Evolutionary conservation across 1,140 invertebrate genomes (phyloP).

Genomic region (Calephelis nemesis): DNA sequence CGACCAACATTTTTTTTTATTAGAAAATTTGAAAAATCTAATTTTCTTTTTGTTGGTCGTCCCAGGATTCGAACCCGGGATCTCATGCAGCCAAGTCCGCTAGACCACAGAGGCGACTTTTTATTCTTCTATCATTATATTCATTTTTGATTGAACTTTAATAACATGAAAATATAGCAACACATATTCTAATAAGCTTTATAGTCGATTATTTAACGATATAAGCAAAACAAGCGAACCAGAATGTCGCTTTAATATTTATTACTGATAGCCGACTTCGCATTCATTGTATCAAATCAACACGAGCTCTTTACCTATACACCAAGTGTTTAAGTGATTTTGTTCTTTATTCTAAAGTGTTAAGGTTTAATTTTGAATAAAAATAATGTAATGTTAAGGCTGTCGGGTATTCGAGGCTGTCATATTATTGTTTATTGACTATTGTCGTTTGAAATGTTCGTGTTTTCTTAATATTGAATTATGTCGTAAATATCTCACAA

Average conservation of each 20-base stretch:
- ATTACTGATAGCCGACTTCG: not conserved
- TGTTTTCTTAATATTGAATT: conserved; percentile 16
- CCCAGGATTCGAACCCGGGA: too few relatives aligned
- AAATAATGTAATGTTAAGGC: not conserved
- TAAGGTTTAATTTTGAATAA: not conserved
- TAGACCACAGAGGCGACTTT: too few relatives aligned
- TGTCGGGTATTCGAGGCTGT: conserved; percentile 1
- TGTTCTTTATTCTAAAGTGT: not conserved
- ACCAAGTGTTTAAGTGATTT: not conserved
- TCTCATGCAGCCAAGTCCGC: too few relatives aligned
- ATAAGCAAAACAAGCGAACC: not conserved
- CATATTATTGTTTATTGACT: conserved; percentile 17
- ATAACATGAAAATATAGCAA: too few relatives aligned
- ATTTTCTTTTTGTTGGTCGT: too few relatives aligned
- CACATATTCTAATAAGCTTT: too few relatives aligned
- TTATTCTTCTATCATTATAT: too few relatives aligned
- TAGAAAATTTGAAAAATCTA: too few relatives aligned
- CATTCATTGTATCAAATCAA: conserved; percentile 6
- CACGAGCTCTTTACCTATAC: conserved; percentile 2
- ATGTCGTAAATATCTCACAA: conserved; percentile 11
- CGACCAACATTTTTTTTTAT: too few relatives aligned
- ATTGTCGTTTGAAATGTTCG: conserved; percentile 5
- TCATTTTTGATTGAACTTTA: too few relatives aligned
- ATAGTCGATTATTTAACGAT: not conserved
- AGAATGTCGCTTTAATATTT: not conserved